Percentiles rank a stretch among this genome's conserved stretches.
Conservation (phyloP, 1,140 invertebrate genomes). For the Mercenaria mercenaria region DNA sequence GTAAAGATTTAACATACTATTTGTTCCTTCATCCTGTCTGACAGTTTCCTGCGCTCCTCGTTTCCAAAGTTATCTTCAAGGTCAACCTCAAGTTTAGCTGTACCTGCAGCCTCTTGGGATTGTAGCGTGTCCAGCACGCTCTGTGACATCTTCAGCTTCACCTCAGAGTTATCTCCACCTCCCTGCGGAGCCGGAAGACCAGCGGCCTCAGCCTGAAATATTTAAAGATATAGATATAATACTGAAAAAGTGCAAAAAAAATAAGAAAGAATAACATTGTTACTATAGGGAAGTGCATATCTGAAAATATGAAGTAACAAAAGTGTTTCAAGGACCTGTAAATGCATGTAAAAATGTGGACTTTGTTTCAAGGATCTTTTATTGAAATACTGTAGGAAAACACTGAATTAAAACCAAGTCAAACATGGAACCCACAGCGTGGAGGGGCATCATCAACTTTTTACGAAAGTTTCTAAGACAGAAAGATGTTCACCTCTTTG, state of each 20-base stretch:
- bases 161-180: slow-evolving; percentile 72
- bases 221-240: too few relatives aligned
- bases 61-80: slow-evolving; percentile 73
- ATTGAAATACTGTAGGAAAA: too few relatives aligned
- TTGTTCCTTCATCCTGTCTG: slow-evolving; percentile 77
- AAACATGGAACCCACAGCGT: too few relatives aligned
- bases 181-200: slow-evolving; percentile 77
- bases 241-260: not conserved
- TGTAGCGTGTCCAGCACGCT: slow-evolving; percentile 74
- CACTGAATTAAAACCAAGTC: too few relatives aligned
- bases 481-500: slow-evolving; percentile 80
- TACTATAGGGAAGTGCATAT: too few relatives aligned
- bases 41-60: slow-evolving; percentile 74
- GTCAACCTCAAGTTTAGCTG: slow-evolving; percentile 75
- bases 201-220: slow-evolving; percentile 75
- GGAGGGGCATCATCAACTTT: too few relatives aligned
- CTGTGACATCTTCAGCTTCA: slow-evolving; percentile 77
- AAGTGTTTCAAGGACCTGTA: too few relatives aligned
- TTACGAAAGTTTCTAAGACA: too few relatives aligned
- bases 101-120: slow-evolving; percentile 77
- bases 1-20: slow-evolving; percentile 74
- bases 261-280: not conserved
- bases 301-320: too few relatives aligned
- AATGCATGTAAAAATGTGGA: too few relatives aligned
- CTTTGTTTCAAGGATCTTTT: too few relatives aligned